Evolutionary conservation across 1,140 invertebrate species (phyloP).

Genomic region (Sycophila sp.): DNA sequence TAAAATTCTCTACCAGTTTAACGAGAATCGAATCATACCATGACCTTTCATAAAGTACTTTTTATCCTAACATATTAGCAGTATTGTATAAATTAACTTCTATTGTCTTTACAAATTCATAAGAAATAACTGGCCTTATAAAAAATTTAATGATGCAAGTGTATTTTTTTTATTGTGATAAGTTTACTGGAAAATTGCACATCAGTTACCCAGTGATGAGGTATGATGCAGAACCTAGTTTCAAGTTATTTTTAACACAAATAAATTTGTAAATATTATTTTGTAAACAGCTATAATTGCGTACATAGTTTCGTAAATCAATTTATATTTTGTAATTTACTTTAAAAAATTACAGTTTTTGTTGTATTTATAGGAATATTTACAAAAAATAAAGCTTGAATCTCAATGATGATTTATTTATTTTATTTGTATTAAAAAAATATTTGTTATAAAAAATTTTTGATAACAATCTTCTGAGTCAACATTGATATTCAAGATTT

Average conservation of each 20-base stretch:
- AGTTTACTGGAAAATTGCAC: conserved; percentile 30
- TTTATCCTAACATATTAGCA: conserved; percentile 15
- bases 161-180: conserved; percentile 34
- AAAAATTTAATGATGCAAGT: conserved; percentile 16
- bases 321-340: conserved; percentile 38
- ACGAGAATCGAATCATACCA: conserved; percentile 4
- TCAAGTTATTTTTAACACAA: conserved; percentile 26
- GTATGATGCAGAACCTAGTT: conserved; percentile 30
- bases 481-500: conserved; percentile 23
- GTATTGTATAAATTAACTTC: conserved; percentile 37
- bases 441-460: not conserved
- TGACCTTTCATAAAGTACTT: conserved; percentile 7
- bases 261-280: conserved; percentile 39
- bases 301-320: conserved; percentile 26
- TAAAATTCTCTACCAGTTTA: too few relatives aligned
- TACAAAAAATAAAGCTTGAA: conserved; percentile 20
- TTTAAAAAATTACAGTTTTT: conserved; percentile 23
- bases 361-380: conserved; percentile 32
- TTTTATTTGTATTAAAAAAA: not conserved
- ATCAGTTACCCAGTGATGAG: conserved; percentile 30
- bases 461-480: not conserved
- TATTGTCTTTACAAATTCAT: conserved; percentile 13
- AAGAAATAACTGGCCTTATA: conserved; percentile 20
- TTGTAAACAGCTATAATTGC: conserved; percentile 34
- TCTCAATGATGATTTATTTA: conserved; percentile 21